Base-by-base conservation (phyloP, 2,888 invertebrate species). In the Heterodera filipjevi region DNA sequence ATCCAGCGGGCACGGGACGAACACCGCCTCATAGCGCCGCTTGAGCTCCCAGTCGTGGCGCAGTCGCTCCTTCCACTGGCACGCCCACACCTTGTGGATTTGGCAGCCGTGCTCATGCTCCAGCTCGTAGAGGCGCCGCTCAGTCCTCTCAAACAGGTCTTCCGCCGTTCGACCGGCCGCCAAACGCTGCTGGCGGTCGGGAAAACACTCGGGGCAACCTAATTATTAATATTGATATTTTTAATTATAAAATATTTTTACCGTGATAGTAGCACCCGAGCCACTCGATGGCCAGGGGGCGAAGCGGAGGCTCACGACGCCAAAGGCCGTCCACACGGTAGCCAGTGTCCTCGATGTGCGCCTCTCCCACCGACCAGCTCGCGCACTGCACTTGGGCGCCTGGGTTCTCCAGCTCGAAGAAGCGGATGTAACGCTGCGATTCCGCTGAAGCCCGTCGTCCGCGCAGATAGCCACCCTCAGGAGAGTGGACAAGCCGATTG, bases 371-470 rank as follows among this genome's bases (percentile, higher is more conserved):
- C 5, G 35, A 30, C 77, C 77, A 77, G 10, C 12, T 8, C 14
- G 77, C 72, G n/a, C 27, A 33, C 39, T 32, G 77, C 12, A 77
- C 32, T 12, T 77, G 59, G 16, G 44, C 49, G 0, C 59, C 72
- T 16, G 72, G 72, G 3, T 72, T 14, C 19, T 22, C 16, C 59
- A 53, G 78, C n/a, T 78, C 77, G n/a, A 32, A 66, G n/a, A 53
- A 49, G 8, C 49, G 44, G 5, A 78, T 66, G 44, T 78, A 78
- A 3, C 78, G 78, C 10, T 12, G 12, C 1, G 78, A 76, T 30
- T 46, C 77, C 19, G 72, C 78, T 3, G 78, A 78, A 2, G 76
- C 76, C 3, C 77, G 66, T 8, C 72, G n/a, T 2, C 78, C 53
- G 0, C 44, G 59, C 27, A 74, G 32, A 12, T 53, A 74, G 2